Percentiles rank a stretch among this genome's conserved stretches.
phyloP scores from a whole-genome alignment of 30 jellyfish, hydroid and myxozoan genomes.

The Turritopsis rubra region DNA sequence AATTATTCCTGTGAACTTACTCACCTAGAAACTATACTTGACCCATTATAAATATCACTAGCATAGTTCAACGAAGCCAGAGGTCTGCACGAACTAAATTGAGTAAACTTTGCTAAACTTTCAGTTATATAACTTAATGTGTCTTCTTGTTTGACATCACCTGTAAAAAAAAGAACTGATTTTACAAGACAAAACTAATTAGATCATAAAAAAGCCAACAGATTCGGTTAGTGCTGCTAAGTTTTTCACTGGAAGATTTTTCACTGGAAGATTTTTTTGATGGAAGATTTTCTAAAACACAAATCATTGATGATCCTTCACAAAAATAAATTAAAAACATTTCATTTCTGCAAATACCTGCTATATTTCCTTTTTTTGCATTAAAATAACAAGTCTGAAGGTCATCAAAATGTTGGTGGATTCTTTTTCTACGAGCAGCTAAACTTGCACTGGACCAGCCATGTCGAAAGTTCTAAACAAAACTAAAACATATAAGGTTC shows the following conservation, averaged over 20 bases:
- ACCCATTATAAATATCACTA: conserved; percentile 95
- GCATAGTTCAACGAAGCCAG: conserved; percentile 96
- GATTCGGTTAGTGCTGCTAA: no score
- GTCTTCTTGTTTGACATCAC: conserved; percentile 40
- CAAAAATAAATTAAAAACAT: no score
- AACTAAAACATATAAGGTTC: neutral
- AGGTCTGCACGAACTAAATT: conserved; percentile 75
- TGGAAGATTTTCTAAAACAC: no score
- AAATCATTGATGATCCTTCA: no score
- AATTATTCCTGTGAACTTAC: neutral
- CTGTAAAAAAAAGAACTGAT: conserved; percentile 19
- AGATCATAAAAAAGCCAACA: no score
- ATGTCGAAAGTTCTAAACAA: conserved; percentile 22
- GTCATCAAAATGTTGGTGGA: conserved; percentile 88
- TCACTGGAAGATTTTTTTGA: no score
- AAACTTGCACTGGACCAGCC: conserved; percentile 74
- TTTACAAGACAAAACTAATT: no score
- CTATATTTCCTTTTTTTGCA: conserved; percentile 55
- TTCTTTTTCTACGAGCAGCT: conserved; percentile 90
- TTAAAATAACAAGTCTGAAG: conserved; percentile 82
- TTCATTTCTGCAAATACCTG: neutral
- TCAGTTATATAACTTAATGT: conserved; percentile 70
- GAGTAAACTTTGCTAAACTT: conserved; percentile 82
- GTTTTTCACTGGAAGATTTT: no score
- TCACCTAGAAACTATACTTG: conserved; percentile 97